Conservation (phyloP, 2,797 vertebrate species). For the Cossypha niveicapilla region DNA sequence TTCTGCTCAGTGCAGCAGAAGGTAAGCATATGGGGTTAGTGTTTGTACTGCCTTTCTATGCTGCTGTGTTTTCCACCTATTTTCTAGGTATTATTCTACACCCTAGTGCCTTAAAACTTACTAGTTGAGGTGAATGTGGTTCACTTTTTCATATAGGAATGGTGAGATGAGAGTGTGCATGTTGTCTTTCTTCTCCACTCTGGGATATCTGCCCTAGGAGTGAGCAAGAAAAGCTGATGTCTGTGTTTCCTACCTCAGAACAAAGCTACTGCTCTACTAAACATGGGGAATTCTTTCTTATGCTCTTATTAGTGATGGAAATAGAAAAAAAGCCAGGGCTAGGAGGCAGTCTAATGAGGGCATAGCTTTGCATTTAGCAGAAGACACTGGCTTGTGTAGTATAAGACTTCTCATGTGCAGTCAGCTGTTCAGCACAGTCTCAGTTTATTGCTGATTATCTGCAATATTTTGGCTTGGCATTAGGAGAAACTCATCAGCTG, state of each 20-base stretch:
- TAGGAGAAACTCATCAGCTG: neutral
- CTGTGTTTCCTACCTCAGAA: neutral
- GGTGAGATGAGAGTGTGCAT: accelerated
- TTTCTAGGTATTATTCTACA: neutral
- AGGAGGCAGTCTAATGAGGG: neutral
- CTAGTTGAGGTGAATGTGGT: neutral
- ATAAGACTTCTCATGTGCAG: accelerated
- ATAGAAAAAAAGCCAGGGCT: accelerated
- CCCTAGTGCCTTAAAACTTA: neutral
- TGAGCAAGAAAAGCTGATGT: neutral
- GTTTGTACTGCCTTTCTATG: neutral
- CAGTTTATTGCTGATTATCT: neutral
- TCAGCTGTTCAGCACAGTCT: neutral
- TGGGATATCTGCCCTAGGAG: neutral
- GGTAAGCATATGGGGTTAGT: conserved; percentile 24
- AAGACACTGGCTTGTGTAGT: neutral
- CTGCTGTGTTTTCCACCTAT: neutral
- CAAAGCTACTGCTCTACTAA: neutral
- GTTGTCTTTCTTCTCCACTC: neutral
- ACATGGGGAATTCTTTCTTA: neutral
- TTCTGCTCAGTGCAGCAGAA: neutral
- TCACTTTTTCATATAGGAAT: neutral
- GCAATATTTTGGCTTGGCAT: neutral
- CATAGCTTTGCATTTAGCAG: neutral
- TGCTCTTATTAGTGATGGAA: neutral